Conservation (phyloP, 2,113 vertebrate genomes). For the Pampusana beccarii region DNA sequence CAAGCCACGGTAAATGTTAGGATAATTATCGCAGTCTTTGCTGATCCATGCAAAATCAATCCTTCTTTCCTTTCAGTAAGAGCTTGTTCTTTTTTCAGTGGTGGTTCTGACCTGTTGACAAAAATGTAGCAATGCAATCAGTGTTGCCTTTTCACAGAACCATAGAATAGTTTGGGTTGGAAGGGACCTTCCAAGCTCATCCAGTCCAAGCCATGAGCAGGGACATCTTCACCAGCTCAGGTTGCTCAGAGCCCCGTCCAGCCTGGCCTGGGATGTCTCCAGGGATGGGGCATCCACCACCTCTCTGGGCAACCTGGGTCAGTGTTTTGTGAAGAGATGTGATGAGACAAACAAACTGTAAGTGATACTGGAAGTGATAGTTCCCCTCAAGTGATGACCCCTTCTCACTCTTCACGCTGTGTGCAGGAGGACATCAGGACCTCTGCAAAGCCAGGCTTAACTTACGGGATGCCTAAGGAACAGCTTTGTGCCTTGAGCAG, state of each 20-base stretch:
- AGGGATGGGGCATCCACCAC: too few species aligned
- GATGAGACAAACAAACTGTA: not conserved
- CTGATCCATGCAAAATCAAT: not conserved
- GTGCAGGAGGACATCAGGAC: not conserved
- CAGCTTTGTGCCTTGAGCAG: not conserved
- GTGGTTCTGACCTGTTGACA: not conserved
- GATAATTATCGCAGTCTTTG: not conserved
- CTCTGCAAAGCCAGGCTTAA: not conserved
- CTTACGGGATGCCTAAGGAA: rapidly evolving
- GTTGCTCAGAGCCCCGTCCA: too few species aligned
- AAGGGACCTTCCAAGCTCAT: too few species aligned
- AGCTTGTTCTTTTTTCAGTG: not conserved
- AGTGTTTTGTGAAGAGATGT: not conserved
- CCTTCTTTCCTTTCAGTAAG: not conserved
- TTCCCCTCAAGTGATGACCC: not conserved
- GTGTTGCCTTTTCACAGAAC: not conserved
- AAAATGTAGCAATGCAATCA: not conserved
- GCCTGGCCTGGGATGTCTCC: too few species aligned
- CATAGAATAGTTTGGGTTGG: too few species aligned
- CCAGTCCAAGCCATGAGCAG: too few species aligned
- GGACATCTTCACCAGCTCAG: too few species aligned
- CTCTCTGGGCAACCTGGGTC: too few species aligned
- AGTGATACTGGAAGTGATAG: not conserved
- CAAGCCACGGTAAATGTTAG: not conserved
- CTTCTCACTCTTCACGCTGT: not conserved